phyloP scores from a whole-genome alignment of 2,113 vertebrate genomes.

The Microtus pennsylvanicus region DNA sequence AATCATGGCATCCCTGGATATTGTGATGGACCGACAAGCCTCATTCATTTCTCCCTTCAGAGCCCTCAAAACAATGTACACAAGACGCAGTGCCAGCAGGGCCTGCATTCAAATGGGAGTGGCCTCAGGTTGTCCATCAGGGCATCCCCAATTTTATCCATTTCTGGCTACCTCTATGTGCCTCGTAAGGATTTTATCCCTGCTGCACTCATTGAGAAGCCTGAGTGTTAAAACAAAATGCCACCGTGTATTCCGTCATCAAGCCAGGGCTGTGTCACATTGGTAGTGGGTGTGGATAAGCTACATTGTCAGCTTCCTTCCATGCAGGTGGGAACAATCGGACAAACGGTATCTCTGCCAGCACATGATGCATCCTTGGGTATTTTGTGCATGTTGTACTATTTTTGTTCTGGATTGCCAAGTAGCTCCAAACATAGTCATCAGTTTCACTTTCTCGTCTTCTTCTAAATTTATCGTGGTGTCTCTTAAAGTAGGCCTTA shows the following conservation, averaged over 20 bases:
- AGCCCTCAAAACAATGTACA: background rate
- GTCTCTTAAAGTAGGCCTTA: background rate
- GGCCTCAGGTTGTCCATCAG: background rate
- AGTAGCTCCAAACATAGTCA: background rate
- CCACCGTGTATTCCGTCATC: background rate
- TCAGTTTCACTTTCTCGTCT: background rate
- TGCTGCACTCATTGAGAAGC: background rate
- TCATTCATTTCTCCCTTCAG: background rate
- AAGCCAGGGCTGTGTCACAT: background rate
- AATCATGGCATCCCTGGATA: background rate
- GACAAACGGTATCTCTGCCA: background rate
- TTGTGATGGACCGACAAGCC: background rate
- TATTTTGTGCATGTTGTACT: background rate
- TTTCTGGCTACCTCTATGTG: background rate
- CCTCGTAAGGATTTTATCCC: background rate
- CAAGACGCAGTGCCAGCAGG: background rate
- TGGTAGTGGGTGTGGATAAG: background rate
- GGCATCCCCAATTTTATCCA: background rate
- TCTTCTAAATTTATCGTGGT: background rate
- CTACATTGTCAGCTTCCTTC: background rate
- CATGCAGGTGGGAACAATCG: background rate
- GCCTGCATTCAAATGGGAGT: background rate
- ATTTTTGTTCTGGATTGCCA: slow-evolving; percentile 1
- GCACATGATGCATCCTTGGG: background rate
- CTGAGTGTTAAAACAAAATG: background rate